Conservation (phyloP, 2,797 vertebrate genomes). For the Parotocinclus haroldoi region DNA sequence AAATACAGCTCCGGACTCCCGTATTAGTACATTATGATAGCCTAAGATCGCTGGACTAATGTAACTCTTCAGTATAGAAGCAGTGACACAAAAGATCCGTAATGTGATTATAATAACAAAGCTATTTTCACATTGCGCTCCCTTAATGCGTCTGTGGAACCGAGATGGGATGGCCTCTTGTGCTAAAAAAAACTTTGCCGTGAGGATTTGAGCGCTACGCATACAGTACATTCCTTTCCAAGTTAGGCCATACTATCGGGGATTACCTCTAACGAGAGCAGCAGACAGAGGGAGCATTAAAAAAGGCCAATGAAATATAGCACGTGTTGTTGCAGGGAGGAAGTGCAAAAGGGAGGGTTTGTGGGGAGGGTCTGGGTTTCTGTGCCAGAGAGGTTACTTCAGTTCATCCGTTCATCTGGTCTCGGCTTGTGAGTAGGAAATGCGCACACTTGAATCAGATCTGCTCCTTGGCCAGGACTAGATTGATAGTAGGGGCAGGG, state of each 20-base stretch:
- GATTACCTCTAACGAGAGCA: slow-evolving; percentile 14
- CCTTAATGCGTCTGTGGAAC: no score
- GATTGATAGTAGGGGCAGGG: no score
- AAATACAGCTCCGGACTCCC: no score
- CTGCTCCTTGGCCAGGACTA: no score
- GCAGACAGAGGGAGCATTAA: background rate
- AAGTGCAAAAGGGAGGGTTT: background rate
- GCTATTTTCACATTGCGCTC: no score
- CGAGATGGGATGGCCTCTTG: no score
- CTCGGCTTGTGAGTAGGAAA: slow-evolving; percentile 46
- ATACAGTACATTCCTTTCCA: slow-evolving; percentile 10
- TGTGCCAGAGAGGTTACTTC: slow-evolving; percentile 57
- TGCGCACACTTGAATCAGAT: background rate
- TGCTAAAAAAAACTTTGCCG: no score
- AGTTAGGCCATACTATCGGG: background rate
- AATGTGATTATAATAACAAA: no score
- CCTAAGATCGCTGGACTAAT: no score
- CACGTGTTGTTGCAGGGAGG: slow-evolving; percentile 16
- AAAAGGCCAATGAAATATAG: slow-evolving; percentile 2
- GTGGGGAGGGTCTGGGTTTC: slow-evolving; percentile 9
- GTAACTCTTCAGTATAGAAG: no score
- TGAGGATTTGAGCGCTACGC: slow-evolving; percentile 4
- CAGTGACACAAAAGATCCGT: no score
- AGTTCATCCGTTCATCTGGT: slow-evolving; percentile 61
- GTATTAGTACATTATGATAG: no score